Conservation (phyloP, 2,797 vertebrate genomes). For the Acestrorhynchus altus region DNA sequence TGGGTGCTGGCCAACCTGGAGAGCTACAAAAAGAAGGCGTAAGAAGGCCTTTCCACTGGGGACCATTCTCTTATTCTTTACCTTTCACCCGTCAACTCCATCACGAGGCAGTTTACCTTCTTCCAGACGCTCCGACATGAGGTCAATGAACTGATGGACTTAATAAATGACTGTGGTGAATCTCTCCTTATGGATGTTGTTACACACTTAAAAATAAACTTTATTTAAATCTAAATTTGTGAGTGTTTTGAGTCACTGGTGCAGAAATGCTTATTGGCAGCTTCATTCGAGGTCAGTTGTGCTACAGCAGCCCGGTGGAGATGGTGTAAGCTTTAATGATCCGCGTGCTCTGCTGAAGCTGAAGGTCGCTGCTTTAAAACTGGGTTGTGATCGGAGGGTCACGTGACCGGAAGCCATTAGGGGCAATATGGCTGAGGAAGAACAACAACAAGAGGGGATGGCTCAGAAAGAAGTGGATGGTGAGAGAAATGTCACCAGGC, state of each 20-base stretch:
- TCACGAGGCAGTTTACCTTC: slow-evolving; percentile 41
- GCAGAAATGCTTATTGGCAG: not conserved
- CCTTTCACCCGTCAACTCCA: slow-evolving; percentile 48
- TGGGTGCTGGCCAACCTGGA: slow-evolving; percentile 84
- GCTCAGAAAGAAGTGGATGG: slow-evolving; percentile 55
- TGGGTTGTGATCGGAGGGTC: slow-evolving; percentile 10
- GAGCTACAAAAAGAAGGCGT: slow-evolving; percentile 78
- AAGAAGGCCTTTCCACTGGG: slow-evolving; percentile 37
- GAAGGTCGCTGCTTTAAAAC: not conserved
- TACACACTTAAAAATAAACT: slow-evolving; percentile 59
- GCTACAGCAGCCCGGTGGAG: not conserved
- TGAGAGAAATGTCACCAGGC: slow-evolving; percentile 3
- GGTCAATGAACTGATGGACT: not conserved
- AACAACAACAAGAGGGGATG: slow-evolving; percentile 52
- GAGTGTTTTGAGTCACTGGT: not conserved
- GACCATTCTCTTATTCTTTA: slow-evolving; percentile 41
- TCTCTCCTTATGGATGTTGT: slow-evolving; percentile 48
- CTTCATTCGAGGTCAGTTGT: not conserved
- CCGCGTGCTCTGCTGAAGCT: no score
- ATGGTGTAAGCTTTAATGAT: not conserved
- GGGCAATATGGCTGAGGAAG: slow-evolving; percentile 61
- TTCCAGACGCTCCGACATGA: slow-evolving; percentile 35
- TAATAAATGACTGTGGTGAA: slow-evolving; percentile 2
- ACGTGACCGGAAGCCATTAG: slow-evolving; percentile 53
- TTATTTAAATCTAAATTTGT: slow-evolving; percentile 58